phyloP scores from a whole-genome alignment of 2,888 invertebrate species.

The Meandrusa payeni region DNA sequence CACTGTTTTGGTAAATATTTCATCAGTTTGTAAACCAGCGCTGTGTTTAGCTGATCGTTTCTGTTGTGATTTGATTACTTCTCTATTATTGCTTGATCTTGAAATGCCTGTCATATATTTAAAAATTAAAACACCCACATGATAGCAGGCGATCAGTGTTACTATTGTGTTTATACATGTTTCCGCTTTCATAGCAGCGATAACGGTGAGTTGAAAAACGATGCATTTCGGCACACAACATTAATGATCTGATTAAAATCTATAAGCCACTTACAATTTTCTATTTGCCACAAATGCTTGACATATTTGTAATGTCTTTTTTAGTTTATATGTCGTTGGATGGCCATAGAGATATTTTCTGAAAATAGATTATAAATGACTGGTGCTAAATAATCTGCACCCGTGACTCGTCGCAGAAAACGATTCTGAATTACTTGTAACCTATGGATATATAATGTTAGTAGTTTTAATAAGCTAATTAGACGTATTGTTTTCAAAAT shows the following conservation, averaged over 20 bases:
- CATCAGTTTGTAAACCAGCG: conserved; percentile 13
- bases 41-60: too few relatives aligned
- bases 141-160: conserved; percentile 44
- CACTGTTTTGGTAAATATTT: conserved; percentile 9
- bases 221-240: conserved; percentile 51
- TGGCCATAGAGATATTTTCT: too few relatives aligned
- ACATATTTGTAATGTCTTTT: not conserved
- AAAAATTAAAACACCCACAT: conserved; percentile 42
- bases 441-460: too few relatives aligned
- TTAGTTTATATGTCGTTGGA: too few relatives aligned
- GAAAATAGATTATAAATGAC: too few relatives aligned
- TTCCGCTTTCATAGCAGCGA: conserved; percentile 51
- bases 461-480: too few relatives aligned
- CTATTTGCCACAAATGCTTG: not conserved
- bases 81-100: conserved; percentile 31
- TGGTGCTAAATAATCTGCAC: too few relatives aligned
- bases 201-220: conserved; percentile 29
- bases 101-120: conserved; percentile 39
- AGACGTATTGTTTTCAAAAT: too few relatives aligned
- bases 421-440: too few relatives aligned
- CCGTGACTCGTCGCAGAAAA: too few relatives aligned
- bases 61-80: conserved; percentile 29
- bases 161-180: conserved; percentile 42
- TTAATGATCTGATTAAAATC: conserved; percentile 28
- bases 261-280: conserved; percentile 16